Percentiles rank a stretch among this genome's conserved stretches.
Conservation (phyloP, 2,888 invertebrate genomes). For the Brachylomia viminalis region DNA sequence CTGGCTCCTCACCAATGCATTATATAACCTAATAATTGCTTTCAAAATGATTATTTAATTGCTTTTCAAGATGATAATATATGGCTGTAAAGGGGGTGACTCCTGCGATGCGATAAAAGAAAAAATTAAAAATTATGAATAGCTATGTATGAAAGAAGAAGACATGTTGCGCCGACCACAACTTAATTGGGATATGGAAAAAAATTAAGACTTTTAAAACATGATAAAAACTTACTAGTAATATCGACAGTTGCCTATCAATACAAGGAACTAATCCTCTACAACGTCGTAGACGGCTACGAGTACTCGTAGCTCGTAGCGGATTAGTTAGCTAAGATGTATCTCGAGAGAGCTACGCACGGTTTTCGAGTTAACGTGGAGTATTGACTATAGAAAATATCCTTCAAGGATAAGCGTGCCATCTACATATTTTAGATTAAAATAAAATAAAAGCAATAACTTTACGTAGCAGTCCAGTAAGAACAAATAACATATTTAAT, state of each 20-base stretch:
- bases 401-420: not conserved
- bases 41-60: too few species aligned
- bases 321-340: conserved; percentile 54
- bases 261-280: not conserved
- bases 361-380: conserved; percentile 31
- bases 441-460: not conserved
- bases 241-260: not conserved
- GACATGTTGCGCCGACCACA: not conserved
- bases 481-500: not conserved
- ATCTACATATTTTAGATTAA: not conserved
- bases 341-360: conserved; percentile 42
- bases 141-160: not conserved
- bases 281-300: conserved; percentile 33
- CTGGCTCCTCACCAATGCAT: too few species aligned
- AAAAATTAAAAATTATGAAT: too few species aligned
- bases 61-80: too few species aligned
- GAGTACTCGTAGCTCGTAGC: conserved; percentile 54
- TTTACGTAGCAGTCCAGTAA: not conserved
- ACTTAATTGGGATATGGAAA: not conserved
- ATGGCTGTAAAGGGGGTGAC: not conserved
- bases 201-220: not conserved
- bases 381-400: not conserved
- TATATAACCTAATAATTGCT: too few species aligned
- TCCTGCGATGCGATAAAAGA: not conserved
- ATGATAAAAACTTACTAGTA: not conserved